Evolutionary conservation across 2,888 invertebrate genomes (phyloP).

Genomic region (Epinotia brunnichana): DNA sequence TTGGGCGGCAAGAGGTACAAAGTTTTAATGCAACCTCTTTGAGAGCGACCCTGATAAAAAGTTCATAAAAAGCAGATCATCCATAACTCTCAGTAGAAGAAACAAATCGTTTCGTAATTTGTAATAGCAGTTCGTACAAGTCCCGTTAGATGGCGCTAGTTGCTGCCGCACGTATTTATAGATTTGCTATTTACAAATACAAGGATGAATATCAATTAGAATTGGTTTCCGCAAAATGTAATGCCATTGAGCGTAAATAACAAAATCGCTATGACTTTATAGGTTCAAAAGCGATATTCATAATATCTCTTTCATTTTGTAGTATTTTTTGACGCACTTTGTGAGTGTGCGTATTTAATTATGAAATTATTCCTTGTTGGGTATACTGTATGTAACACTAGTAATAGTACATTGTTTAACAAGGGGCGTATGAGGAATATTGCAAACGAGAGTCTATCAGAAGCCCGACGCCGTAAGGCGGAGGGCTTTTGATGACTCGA

Average conservation of each 20-base stretch:
- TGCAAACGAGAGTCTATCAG: no score
- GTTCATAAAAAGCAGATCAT: no score
- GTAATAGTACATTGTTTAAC: no score
- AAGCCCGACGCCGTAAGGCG: no score
- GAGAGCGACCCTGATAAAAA: no score
- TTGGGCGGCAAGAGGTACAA: no score
- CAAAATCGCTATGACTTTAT: neutral
- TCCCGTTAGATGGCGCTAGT: conserved; percentile 30
- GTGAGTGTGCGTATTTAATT: neutral
- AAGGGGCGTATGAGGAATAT: no score
- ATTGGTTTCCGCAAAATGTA: conserved; percentile 23
- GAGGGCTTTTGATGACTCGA: no score
- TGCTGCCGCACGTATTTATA: conserved; percentile 19
- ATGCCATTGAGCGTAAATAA: conserved; percentile 15
- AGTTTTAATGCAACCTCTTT: no score
- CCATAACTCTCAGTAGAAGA: neutral
- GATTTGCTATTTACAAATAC: conserved; percentile 27
- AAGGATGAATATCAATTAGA: conserved; percentile 23
- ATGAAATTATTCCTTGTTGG: neutral
- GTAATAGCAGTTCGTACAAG: neutral
- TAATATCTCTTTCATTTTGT: neutral
- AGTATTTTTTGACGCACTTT: neutral
- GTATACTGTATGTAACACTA: no score
- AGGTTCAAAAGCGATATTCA: neutral
- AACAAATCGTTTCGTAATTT: conserved; percentile 1